Base-by-base conservation (phyloP, 2,113 vertebrate species). In the Camelus dromedarius region DNA sequence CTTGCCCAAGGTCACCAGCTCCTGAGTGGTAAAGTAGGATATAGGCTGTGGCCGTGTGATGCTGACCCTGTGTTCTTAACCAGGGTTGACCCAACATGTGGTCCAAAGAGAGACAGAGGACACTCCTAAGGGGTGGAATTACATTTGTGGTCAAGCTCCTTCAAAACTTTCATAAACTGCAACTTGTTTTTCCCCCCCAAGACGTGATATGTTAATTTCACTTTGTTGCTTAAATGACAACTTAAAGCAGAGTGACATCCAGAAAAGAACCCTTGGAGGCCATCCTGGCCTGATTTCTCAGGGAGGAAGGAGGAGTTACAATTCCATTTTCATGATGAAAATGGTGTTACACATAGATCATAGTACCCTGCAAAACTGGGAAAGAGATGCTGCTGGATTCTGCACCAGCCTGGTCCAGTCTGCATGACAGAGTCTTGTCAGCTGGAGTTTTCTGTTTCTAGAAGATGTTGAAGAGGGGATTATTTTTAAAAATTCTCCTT, bases 391-490 rank as follows among this genome's bases (percentile, higher is more conserved):
- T 38, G 19, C 46, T 38, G 72, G 28, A 30, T 8, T 85, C 19
- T 83, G 19, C 20, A 58, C 66, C 22, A 42, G 84, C 4, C 75
- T 73, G 48, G 64, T 38, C 48, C 76, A 28, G 62, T 72, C 70
- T 72, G 32, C 2, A 0, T 16, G 69, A 26, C 10, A 35, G 86
- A 87, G 16, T 77, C 48, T 50, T 87, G 62, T 52, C 20, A 81
- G 38, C 54, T 60, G 48, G 15, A 79, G 12, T 46, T 96, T 81
- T 80, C 26, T 32, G 42, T 93, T 93, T 67, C 42, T 11, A 38
- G n/a, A 88, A 73, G 64, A 75, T 73, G 5, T 50, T 93, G 38
- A 95, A 80, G 73, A 83, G 67, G n/a, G 56, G 38, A 82, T 92
- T 50, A 64, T 89, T 82, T 12, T 6, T 1, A 11, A 79, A 56